Evolutionary conservation across 2,113 vertebrate species (phyloP), one percentile per base, ranked within the genome.

Genomic region (Gavia stellata): DNA sequence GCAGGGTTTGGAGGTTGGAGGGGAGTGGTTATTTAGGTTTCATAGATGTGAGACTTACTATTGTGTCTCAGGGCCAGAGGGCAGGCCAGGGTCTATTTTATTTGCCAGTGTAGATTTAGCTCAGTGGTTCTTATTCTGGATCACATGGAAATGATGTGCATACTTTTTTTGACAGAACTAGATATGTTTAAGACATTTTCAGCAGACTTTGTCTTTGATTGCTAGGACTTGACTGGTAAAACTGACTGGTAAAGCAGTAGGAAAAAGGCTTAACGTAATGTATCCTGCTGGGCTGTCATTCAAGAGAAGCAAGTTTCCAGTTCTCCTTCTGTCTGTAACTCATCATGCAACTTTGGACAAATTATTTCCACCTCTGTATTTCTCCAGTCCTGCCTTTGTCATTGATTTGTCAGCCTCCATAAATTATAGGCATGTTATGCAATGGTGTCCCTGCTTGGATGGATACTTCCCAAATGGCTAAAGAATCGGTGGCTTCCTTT

Each of bases 271-370:
- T 71, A 87, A 79, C 31, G 1, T 88, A 73, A 86, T 25, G 16
- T 91, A 90, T 95, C 81, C 93, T 86, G 84, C 73, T 90, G 82
- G 92, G 83, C 67, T 92, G 72, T 77, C 81, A 75, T 94, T 95
- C 88, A 80, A 75, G 45, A 82, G 62, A 55, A 86, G 68, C 61
- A 90, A 75, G 53, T 91, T 95, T 94, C 92, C 91, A 85, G 16
- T 61, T 75, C 50, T 88, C 33, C 33, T 90, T 26, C 56, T 77
- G 66, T 25, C 84, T 82, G 49, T 65, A 94, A 89, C 70, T 92
- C 74, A 72, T 42, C 52, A 29, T 17, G 28, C 31, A 81, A 82
- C 53, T 82, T 49, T 5, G 52, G 65, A 63, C 29, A 50, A 23
- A 1, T 31, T 66, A 77, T 94, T 84, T 24, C 84, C 87, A 75